Evolutionary conservation across 1,140 invertebrate genomes (phyloP).

Genomic region (Grapholita molesta): DNA sequence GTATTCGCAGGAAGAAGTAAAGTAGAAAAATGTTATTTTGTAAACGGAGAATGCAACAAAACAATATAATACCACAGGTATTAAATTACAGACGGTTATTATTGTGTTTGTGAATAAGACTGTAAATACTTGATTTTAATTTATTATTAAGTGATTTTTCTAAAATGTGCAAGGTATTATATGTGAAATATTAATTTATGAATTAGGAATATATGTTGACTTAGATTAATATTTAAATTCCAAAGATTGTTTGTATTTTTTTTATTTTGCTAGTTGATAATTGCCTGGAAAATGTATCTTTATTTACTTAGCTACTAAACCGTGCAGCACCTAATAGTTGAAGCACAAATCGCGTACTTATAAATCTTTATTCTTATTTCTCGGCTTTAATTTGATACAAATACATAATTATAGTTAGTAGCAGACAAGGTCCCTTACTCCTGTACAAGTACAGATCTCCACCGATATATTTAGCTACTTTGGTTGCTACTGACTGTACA

Average conservation of each 20-base stretch:
- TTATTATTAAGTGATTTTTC: conserved; percentile 8
- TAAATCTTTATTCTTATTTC: too few relatives aligned
- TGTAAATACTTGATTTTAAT: conserved; percentile 17
- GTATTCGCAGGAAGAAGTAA: too few relatives aligned
- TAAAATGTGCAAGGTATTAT: not conserved
- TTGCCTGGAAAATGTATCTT: not conserved
- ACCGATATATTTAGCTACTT: too few relatives aligned
- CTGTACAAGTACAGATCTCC: too few relatives aligned
- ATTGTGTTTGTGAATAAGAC: not conserved
- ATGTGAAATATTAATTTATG: not conserved
- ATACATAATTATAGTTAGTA: too few relatives aligned
- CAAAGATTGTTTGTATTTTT: not conserved
- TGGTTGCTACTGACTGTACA: too few relatives aligned
- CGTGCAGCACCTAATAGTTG: too few relatives aligned
- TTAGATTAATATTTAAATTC: not conserved
- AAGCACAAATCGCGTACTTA: too few relatives aligned
- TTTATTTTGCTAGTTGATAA: not conserved
- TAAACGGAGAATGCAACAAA: not conserved
- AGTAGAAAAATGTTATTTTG: too few relatives aligned
- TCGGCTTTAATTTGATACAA: too few relatives aligned
- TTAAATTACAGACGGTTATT: not conserved
- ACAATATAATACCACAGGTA: not conserved
- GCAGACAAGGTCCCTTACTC: too few relatives aligned
- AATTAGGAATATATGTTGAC: not conserved
- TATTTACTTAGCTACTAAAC: too few relatives aligned